A percentile compares a stretch with the other conserved stretches of the same genome.
These are phyloP conservation scores for Poeciliopsis turrubarensis DNA, from an alignment of 2,113 vertebrate genomes.

Conservation along the genomic window DNA sequence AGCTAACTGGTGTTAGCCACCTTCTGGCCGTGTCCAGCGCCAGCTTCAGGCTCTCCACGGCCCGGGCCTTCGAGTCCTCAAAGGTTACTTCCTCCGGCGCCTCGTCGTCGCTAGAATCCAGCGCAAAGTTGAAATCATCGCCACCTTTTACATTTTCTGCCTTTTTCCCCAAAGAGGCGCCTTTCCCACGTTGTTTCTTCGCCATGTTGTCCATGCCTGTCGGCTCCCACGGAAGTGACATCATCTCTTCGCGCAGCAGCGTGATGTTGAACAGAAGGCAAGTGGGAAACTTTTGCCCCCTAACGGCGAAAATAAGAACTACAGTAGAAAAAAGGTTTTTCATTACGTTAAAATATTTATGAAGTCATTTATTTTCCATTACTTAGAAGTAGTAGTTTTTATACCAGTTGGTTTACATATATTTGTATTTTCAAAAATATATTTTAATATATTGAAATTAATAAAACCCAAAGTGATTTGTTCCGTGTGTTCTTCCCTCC, in stretches of 20 bases:
- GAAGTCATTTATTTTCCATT: not conserved
- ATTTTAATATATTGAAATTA: too few species aligned
- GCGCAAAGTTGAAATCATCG: not conserved
- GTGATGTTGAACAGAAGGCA: not conserved
- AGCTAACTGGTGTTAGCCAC: conserved; percentile 44
- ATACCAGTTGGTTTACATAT: too few species aligned
- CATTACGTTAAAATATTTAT: too few species aligned
- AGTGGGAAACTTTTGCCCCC: not conserved
- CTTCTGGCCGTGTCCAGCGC: conserved; percentile 65
- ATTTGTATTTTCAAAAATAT: too few species aligned
- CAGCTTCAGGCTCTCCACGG: conserved; percentile 61
- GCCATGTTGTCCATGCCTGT: conserved; percentile 57
- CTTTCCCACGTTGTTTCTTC: conserved; percentile 60
- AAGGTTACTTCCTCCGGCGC: conserved; percentile 77
- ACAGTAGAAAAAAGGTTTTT: not conserved
- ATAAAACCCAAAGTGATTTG: too few species aligned
- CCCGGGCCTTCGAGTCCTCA: conserved; percentile 65
- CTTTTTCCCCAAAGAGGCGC: not conserved
- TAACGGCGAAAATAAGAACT: not conserved
- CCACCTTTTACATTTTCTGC: not conserved
- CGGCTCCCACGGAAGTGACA: not conserved
- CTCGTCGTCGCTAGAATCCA: conserved; percentile 74
- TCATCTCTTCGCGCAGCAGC: conserved; percentile 8
- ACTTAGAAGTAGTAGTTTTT: not conserved
- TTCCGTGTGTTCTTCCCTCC: too few species aligned